Evolutionary conservation across 2,797 vertebrate species (phyloP).

Genomic region (Microtus obscurus): DNA sequence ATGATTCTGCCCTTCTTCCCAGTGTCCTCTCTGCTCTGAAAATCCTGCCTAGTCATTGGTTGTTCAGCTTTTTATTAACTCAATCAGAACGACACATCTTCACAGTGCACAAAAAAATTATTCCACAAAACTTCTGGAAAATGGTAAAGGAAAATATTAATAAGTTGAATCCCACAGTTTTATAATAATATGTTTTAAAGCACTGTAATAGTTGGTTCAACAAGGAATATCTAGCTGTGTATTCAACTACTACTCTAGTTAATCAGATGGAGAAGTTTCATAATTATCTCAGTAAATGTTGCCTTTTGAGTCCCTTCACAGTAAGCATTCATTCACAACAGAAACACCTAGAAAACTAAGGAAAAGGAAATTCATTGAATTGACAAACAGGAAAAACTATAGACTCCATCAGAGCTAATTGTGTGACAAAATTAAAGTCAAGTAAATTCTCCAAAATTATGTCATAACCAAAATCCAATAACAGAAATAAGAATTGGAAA

Average conservation of each 20-base stretch:
- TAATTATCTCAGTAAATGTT: not conserved
- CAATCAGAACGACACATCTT: not conserved
- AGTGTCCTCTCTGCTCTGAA: not conserved
- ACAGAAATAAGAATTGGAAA: constrained; percentile 48
- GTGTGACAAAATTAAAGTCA: not conserved
- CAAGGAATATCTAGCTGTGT: not conserved
- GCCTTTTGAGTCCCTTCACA: not conserved
- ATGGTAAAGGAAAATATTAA: constrained; percentile 10
- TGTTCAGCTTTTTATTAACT: not conserved
- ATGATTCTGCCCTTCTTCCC: not conserved
- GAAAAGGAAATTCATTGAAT: not conserved
- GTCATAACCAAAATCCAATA: constrained; percentile 20
- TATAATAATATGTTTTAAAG: constrained; percentile 37
- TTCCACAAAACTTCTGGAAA: not conserved
- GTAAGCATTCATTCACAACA: not conserved
- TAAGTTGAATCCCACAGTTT: not conserved
- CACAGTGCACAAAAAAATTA: not conserved
- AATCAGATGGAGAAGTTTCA: not conserved
- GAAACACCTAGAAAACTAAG: not conserved
- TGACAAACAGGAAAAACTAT: not conserved
- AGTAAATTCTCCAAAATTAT: not conserved
- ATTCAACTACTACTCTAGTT: not conserved
- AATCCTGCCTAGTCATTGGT: not conserved
- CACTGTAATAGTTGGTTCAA: not conserved
- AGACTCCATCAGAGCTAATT: not conserved